Evolutionary conservation across 30 jellyfish, hydroid and myxozoan genomes (phyloP).

Genomic region (Phacellophora camtschatica): DNA sequence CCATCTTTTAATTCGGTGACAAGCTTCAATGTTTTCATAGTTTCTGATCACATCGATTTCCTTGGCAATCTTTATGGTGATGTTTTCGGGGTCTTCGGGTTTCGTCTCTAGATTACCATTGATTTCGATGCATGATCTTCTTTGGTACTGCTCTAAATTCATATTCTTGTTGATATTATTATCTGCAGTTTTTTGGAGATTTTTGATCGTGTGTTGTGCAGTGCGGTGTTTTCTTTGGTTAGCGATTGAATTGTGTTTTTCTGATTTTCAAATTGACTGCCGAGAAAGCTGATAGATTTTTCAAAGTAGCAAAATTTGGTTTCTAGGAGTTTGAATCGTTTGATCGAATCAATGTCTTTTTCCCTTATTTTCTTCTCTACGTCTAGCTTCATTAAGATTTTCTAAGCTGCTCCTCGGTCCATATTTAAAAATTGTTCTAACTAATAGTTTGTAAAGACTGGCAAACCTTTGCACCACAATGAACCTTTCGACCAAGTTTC

Average conservation of each 20-base stretch:
- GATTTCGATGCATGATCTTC: neutral
- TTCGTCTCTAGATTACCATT: neutral
- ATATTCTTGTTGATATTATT: neutral
- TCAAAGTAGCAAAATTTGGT: too few species aligned
- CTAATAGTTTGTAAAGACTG: too few species aligned
- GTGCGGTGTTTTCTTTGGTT: neutral
- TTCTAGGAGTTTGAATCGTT: too few species aligned
- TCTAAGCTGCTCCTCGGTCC: too few species aligned
- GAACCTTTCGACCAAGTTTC: too few species aligned
- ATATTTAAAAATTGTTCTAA: too few species aligned
- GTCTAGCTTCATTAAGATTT: too few species aligned
- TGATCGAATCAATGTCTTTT: too few species aligned
- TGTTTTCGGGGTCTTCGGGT: neutral
- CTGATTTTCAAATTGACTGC: neutral
- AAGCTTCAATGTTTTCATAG: neutral
- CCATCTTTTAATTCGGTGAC: neutral
- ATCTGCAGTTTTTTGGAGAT: neutral
- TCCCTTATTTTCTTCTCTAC: too few species aligned
- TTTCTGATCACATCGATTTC: neutral
- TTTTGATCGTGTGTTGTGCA: neutral
- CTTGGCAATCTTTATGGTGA: neutral
- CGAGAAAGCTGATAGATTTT: neutral
- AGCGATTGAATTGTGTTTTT: neutral
- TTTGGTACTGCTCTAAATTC: constrained; percentile 17
- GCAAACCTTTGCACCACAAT: too few species aligned